Conservation (phyloP, 2,113 vertebrate genomes). For the Jacana jacana region DNA sequence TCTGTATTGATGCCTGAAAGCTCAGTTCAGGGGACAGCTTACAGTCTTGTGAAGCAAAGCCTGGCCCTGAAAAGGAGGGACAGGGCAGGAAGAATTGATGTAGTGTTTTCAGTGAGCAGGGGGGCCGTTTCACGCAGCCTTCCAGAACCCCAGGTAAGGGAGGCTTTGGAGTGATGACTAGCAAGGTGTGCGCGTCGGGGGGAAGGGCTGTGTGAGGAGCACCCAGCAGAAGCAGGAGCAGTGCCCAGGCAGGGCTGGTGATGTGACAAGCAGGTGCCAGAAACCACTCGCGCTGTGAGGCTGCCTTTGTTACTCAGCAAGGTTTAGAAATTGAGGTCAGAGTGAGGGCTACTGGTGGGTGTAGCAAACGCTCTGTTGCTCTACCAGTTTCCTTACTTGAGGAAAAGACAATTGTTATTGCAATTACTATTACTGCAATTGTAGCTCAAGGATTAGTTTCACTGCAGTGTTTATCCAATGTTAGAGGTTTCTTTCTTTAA, state of each 20-base stretch:
- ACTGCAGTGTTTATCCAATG: not conserved
- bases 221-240: not conserved
- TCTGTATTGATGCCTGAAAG: not conserved
- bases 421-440: not conserved
- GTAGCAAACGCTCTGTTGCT: not conserved
- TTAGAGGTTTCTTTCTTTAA: not conserved
- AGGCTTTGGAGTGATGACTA: not conserved
- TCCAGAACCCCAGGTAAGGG: not conserved
- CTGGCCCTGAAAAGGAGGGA: not conserved
- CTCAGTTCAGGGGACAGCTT: not conserved
- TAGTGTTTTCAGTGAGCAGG: not conserved
- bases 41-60: not conserved
- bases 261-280: not conserved
- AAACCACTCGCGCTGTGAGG: not conserved
- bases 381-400: not conserved
- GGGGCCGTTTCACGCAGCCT: not conserved
- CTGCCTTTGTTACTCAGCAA: not conserved
- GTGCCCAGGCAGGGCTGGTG: not conserved
- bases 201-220: not conserved
- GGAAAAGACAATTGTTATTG: not conserved
- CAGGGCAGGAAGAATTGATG: not conserved
- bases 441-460: not conserved
- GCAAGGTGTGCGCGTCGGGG: accelerated
- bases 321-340: not conserved
- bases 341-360: not conserved